A percentile compares a stretch with the other conserved stretches of the same genome.
phyloP scores from a whole-genome alignment of 30 jellyfish, hydroid and myxozoan species.

The Chrysaora quinquecirrha region DNA sequence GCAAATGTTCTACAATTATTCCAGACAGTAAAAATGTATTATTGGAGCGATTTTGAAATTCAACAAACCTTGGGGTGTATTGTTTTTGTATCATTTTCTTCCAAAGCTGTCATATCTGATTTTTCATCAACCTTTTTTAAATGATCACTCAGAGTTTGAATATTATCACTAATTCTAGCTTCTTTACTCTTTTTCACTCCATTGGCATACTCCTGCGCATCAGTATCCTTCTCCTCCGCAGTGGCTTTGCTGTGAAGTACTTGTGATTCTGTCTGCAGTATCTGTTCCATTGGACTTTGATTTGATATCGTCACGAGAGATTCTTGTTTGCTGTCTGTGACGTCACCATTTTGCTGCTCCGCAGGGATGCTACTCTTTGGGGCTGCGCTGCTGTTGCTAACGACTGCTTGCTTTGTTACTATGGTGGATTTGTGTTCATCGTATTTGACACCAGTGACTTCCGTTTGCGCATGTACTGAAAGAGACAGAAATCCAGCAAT shows the following conservation, averaged over 20 bases:
- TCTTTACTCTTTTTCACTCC: conserved; percentile 56
- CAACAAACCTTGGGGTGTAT: conserved; percentile 78
- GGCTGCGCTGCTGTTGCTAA: conserved; percentile 59
- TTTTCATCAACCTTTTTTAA: conserved; percentile 80
- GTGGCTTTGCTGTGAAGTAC: conserved; percentile 65
- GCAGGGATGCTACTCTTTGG: conserved; percentile 54
- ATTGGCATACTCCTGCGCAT: conserved; percentile 37
- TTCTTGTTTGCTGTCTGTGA: conserved; percentile 44
- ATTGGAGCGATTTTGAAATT: too few relatives aligned
- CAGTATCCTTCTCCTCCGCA: conserved; percentile 50
- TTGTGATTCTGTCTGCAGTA: conserved; percentile 67
- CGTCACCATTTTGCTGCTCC: conserved; percentile 1
- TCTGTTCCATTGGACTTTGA: conserved; percentile 89
- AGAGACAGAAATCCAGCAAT: not conserved
- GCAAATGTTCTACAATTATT: too few relatives aligned
- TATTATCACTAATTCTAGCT: conserved; percentile 57
- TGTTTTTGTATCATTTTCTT: conserved; percentile 80
- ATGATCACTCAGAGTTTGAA: conserved; percentile 85
- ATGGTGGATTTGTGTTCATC: conserved; percentile 78
- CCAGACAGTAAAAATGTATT: too few relatives aligned
- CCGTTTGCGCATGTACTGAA: conserved; percentile 20
- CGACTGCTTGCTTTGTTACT: conserved; percentile 77
- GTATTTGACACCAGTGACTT: conserved; percentile 67
- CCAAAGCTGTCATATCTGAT: conserved; percentile 79
- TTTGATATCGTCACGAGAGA: conserved; percentile 78